Evolutionary conservation across 2,113 vertebrate species (phyloP), one percentile per base, ranked within the genome.

Genomic region (Menidia beryllina): DNA sequence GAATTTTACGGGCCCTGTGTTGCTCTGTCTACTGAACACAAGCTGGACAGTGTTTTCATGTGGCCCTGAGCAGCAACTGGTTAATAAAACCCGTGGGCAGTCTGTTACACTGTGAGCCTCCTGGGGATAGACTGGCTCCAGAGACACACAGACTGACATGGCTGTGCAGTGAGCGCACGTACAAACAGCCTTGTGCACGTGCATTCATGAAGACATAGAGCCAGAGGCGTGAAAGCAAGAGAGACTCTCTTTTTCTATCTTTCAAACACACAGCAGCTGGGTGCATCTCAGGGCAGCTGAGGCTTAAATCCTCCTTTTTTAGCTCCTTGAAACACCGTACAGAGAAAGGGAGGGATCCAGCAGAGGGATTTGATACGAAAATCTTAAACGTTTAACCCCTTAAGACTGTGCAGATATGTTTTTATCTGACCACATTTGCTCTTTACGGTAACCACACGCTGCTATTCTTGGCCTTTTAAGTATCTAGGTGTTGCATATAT

Each of bases 41-140:
- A 57, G 34, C 51, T 48, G 41, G 39, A 71, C 53, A 69, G 58
- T 75, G 78, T 84, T 82, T 79, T 77, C 50, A 59, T 15, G 43
- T 55, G 69, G 30, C 73, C 72, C 41, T 2, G 52, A 74, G 75
- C 76, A 83, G 27, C 62, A 61, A 69, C 69, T 70, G 69, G 75
- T 72, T 79, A 62, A 88, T 85, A 83, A 88, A 85, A 79, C 36
- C 77, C 79, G 61, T 47, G 56, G 75, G 71, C 69, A 73, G 84
- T 58, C 49, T 75, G 72, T 77, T 68, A 45, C 77, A 70, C 38
- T 9, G 48, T 14, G 23, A 69, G 55, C 19, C 73, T 69, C 74
- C 47, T 24, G 60, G 57, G 72, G 77, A 64, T 11, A 9, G 20
- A 7, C 53, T 58, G 70, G 36, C 69, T 59, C 20, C 51, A n/a